Evolutionary conservation across 2,113 vertebrate genomes (phyloP), one percentile per base, ranked within the genome.

Genomic region (Rhinopomastus cyanomelas): DNA sequence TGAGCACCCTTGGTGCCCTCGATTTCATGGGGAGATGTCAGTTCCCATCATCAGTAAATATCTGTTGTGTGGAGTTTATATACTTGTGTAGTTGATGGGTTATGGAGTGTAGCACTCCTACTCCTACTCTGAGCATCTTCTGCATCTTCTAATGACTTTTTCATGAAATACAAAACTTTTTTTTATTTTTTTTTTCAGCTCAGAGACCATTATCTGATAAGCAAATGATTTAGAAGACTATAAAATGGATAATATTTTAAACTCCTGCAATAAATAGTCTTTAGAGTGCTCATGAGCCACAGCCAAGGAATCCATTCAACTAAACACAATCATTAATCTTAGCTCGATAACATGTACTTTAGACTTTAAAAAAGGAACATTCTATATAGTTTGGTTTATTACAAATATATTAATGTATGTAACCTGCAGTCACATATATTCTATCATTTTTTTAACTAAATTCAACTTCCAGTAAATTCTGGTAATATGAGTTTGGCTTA

Each of bases 211-310:
- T 80, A 89, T 89, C 61, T 92, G 92, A 85, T 90, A 79, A 87
- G 80, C 81, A 96, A 96, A 93, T 94, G 18, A 96, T 93, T 93
- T 87, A 95, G 44, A 87, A 72, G 29, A 69, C 62, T 56, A 65
- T 76, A 81, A 93, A 85, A 75, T 16, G 20, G 69, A 34, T 81
- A 89, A 89, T 86, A 90, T 92, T 96, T 94, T 88, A 88, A 93
- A 92, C 74, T 83, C 32, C 60, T 65, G 62, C 46, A 85, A 62
- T 92, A 92, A 94, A 94, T 91, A 89, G 48, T 66, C 75, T 85
- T 83, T 53, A 30, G 36, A 89, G 49, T 88, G 59, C 32, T 77
- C 62, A 64, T 72, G 61, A 93, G 57, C 39, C 68, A 74, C 51
- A 93, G 65, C 53, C 55, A 88, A 81, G 32, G 77, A 89, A 94